phyloP scores from a whole-genome alignment of 2,888 invertebrate species.

The Spodoptera picta region DNA sequence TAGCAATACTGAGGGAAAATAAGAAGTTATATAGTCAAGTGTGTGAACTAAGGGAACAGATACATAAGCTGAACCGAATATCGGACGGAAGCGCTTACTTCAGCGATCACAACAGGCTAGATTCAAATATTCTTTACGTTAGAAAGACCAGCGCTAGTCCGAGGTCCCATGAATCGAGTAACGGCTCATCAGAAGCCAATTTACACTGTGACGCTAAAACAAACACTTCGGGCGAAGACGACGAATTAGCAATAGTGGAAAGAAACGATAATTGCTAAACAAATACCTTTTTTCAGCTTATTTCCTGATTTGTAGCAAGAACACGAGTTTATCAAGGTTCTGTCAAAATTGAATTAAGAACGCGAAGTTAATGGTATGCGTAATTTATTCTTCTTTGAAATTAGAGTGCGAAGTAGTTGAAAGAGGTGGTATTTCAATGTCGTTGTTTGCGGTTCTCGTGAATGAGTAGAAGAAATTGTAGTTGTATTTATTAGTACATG shows the following conservation, averaged over 20 bases:
- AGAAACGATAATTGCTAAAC: slow-evolving; percentile 64
- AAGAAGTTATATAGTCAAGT: slow-evolving; percentile 91
- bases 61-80: slow-evolving; percentile 83
- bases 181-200: slow-evolving; percentile 82
- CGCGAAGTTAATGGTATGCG: slow-evolving; percentile 24
- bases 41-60: slow-evolving; percentile 83
- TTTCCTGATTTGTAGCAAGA: slow-evolving; percentile 7
- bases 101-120: slow-evolving; percentile 68
- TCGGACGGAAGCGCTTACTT: slow-evolving; percentile 80
- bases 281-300: slow-evolving; percentile 37
- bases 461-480: slow-evolving; percentile 5
- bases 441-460: slow-evolving; percentile 16
- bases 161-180: slow-evolving; percentile 82
- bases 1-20: slow-evolving; percentile 95
- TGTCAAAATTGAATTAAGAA: slow-evolving; percentile 46
- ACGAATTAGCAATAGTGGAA: slow-evolving; percentile 83
- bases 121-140: slow-evolving; percentile 80
- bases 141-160: slow-evolving; percentile 81
- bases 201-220: slow-evolving; percentile 79
- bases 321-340: slow-evolving; percentile 5
- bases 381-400: slow-evolving; percentile 45
- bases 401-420: slow-evolving; percentile 16
- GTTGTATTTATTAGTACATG: slow-evolving; percentile 5
- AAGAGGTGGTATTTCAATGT: slow-evolving; percentile 34
- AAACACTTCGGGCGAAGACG: slow-evolving; percentile 83